Base-by-base conservation (phyloP, 2,797 vertebrate species). In the Sebastolobus alascanus region DNA sequence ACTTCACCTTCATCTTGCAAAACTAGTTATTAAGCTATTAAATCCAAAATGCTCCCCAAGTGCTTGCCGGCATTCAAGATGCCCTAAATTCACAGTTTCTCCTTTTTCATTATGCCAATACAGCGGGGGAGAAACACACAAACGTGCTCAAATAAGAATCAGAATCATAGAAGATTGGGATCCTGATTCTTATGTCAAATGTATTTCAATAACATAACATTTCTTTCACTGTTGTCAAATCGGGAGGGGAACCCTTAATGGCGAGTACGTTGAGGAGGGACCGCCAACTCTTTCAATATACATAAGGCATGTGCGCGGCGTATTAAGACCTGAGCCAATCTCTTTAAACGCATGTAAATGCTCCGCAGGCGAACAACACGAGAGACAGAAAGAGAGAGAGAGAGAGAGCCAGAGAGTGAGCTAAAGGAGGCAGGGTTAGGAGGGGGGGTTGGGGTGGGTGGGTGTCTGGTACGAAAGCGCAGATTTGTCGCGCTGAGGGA, bases 401-500 rank as follows among this genome's bases (percentile, higher is more conserved):
- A 37, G 50, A 27, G 33, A 31, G n/a, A 72, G 68, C 33, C n/a
- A 35, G 67, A 11, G 58, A 74, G 75, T 7, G 76, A 83, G 82
- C 67, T 35, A 56, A 79, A 76, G 68, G 66, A 82, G 81, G 73
- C 75, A 68, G 73, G 74, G 82, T 68, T 77, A 73, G 56, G 66
- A 76, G 25, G 64, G 25, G 69, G 25, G 64, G 25, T 67, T 10
- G 66, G 73, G 60, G 43, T 46, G 43, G 40, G 40, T 46, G 54
- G 77, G 35, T 37, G 68, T 67, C 74, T 84, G 55, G 75, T 85
- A 80, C 79, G 83, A 90, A 90, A 91, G 91, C 75, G 61, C 83
- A 88, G 92, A 91, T 88, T 87, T 84, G 87, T 84, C 75, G 89
- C 84, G 85, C 83, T 86, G 89, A 92, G 86, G 90, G 83, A 87